Conservation (phyloP, 2,888 invertebrate species). For the Gerris lacustris region DNA sequence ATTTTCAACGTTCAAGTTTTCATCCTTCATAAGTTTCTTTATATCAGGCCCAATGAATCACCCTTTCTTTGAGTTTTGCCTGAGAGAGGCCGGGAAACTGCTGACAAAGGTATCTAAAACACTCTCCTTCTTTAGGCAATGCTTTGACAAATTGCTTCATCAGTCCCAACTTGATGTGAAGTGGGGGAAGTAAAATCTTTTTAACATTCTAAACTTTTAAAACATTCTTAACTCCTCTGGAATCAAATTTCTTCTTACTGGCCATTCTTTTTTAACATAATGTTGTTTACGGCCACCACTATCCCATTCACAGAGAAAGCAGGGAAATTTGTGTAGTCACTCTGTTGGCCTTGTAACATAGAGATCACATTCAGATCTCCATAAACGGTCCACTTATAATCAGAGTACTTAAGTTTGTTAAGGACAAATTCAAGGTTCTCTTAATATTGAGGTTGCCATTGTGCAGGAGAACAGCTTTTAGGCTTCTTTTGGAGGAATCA, state of each 20-base stretch:
- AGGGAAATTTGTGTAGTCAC: slow-evolving; percentile 31
- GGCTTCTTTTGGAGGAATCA: background rate
- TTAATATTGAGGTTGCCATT: slow-evolving; percentile 14
- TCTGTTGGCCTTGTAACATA: slow-evolving; percentile 31
- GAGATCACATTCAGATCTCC: slow-evolving; percentile 28
- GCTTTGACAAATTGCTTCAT: slow-evolving; percentile 31
- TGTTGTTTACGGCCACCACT: slow-evolving; percentile 29
- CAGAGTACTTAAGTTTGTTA: slow-evolving; percentile 26
- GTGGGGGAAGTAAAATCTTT: slow-evolving; percentile 25
- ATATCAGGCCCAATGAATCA: slow-evolving; percentile 28
- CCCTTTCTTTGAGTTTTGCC: slow-evolving; percentile 26
- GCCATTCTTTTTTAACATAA: slow-evolving; percentile 27
- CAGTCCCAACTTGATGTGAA: slow-evolving; percentile 32
- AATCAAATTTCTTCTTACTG: too few species aligned
- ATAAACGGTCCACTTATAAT: slow-evolving; percentile 28
- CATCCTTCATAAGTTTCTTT: slow-evolving; percentile 20
- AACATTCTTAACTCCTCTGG: slow-evolving; percentile 24
- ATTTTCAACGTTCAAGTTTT: background rate
- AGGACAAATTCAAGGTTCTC: slow-evolving; percentile 27
- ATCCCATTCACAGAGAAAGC: slow-evolving; percentile 31
- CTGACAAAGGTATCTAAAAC: slow-evolving; percentile 23
- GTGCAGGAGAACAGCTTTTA: background rate
- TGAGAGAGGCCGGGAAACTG: slow-evolving; percentile 19
- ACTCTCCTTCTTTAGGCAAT: slow-evolving; percentile 20
- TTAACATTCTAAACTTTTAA: slow-evolving; percentile 19